Percentiles rank a stretch among this genome's conserved stretches.
These are phyloP conservation scores for Drosophila teissieri DNA, from an alignment of 1,140 invertebrate species.

Conservation along the genomic window DNA sequence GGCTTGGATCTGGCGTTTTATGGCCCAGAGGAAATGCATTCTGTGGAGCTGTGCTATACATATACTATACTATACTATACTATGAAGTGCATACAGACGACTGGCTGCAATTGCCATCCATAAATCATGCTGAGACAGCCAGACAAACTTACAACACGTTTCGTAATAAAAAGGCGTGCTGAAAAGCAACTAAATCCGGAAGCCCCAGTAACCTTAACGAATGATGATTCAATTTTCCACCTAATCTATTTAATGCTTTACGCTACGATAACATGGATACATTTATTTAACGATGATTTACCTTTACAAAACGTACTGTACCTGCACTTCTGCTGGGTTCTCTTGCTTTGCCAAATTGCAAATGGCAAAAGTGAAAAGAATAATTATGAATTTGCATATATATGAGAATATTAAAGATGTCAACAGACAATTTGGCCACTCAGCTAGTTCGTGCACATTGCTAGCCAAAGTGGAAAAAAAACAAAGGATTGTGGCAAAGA, in stretches of 20 bases:
- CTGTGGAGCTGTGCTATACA: not conserved
- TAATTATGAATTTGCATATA: constrained; percentile 37
- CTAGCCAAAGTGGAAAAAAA: not conserved
- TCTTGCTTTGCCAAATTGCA: constrained; percentile 36
- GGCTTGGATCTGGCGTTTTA: not conserved
- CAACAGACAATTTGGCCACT: constrained; percentile 27
- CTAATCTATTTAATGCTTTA: not conserved
- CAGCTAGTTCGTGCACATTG: constrained; percentile 16
- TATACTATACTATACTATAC: not conserved
- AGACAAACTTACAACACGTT: constrained; percentile 20
- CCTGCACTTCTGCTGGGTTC: not conserved
- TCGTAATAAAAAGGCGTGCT: constrained; percentile 6
- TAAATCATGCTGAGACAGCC: constrained; percentile 22
- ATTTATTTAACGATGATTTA: not conserved
- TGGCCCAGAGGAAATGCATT: constrained; percentile 16
- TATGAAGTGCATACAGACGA: constrained; percentile 5
- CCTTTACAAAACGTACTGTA: constrained; percentile 12
- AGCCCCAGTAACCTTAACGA: not conserved
- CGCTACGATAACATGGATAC: not conserved
- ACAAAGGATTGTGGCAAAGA: not conserved
- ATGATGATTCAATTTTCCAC: constrained; percentile 18
- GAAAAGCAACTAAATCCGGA: constrained; percentile 17
- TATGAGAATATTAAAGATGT: constrained; percentile 22
- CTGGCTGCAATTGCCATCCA: constrained; percentile 18
- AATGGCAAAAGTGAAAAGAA: constrained; percentile 36